Evolutionary conservation across 2,797 vertebrate genomes (phyloP), one percentile per base, ranked within the genome.

Genomic region (Acanthurus lineatus): DNA sequence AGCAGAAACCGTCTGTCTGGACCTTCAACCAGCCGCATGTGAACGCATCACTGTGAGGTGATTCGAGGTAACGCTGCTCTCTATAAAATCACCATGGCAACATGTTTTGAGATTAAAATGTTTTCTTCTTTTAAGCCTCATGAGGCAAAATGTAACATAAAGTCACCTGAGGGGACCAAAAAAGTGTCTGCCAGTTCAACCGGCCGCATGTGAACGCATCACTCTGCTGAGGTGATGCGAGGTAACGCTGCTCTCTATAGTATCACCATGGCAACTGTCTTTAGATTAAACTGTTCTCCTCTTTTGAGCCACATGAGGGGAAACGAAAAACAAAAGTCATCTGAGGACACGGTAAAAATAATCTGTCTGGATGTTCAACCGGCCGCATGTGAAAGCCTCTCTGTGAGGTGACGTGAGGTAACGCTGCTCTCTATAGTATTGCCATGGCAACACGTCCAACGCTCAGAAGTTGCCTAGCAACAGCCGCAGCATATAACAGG

Each of bases 401-500:
- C 25, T 25, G 25, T 25, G 25, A 25, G 25, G 25, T 25, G 25
- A 25, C 25, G 25, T 25, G 25, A 25, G 25, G 25, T 25, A 25
- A 25, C 25, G 25, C 25, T 25, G 25, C 25, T 25, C 25, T 25
- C 25, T 25, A 25, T 25, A 25, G 25, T 25, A 25, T 25, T 25
- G 0, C 88, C 86, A 88, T 85, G 83, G 86, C 69, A 91, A 90
- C 90, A 16, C 59, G 79, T 48, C 69, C 77, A 79, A 84, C 70
- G 45, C 70, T 47, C 60, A 32, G 12, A 79, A 45, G 76, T 83
- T 69, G 44, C 85, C 80, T 85, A 84, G 91, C 86, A 91, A 90
- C 90, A 83, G 80, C 51, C 42, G 12, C 72, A 58, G 58, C 17
- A 32, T 47, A 47, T 20, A 42, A 32, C 11, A 8, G 22, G 17